A percentile compares a stretch with the other conserved stretches of the same genome.
phyloP scores from a whole-genome alignment of 2,888 invertebrate species.

The Trypoxylon attenuatum region DNA sequence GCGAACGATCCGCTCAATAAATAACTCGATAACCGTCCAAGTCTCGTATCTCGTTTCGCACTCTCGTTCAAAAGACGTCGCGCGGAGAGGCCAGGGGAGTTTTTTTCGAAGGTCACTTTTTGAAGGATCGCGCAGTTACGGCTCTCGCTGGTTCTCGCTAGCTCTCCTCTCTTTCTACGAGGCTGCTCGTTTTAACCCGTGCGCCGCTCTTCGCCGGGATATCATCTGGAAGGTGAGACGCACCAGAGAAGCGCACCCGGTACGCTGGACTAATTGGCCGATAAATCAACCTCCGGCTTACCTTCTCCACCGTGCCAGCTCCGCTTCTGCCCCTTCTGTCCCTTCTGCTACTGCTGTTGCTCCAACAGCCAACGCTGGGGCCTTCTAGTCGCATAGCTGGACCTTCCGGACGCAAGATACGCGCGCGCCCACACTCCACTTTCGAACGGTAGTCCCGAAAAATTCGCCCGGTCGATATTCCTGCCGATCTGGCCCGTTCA shows the following conservation, averaged over 20 bases:
- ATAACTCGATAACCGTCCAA: not conserved
- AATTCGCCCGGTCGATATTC: conserved; percentile 12
- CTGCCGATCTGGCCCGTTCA: too few species aligned
- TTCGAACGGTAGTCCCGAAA: conserved; percentile 27
- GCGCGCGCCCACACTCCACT: conserved; percentile 44
- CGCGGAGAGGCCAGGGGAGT: not conserved
- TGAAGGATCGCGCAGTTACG: conserved; percentile 43
- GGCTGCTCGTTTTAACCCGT: conserved; percentile 46
- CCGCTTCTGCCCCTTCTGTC: conserved; percentile 35
- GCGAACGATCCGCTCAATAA: not conserved
- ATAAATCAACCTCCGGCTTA: conserved; percentile 72
- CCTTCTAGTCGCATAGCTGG: conserved; percentile 53
- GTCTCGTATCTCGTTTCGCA: not conserved
- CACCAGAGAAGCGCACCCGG: conserved; percentile 70
- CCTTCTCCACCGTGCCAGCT: conserved; percentile 57
- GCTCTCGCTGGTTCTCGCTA: conserved; percentile 20
- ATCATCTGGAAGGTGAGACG: conserved; percentile 72
- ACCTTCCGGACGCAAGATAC: conserved; percentile 45
- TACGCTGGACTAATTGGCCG: conserved; percentile 74
- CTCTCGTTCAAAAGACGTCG: not conserved
- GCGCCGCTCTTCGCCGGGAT: conserved; percentile 55
- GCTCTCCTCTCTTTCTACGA: conserved; percentile 24
- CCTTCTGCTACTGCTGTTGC: too few species aligned
- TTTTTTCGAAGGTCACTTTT: conserved; percentile 7
- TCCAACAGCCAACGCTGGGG: too few species aligned